Evolutionary conservation across 1,140 invertebrate genomes (phyloP).

Genomic region (Drosophila pandora): DNA sequence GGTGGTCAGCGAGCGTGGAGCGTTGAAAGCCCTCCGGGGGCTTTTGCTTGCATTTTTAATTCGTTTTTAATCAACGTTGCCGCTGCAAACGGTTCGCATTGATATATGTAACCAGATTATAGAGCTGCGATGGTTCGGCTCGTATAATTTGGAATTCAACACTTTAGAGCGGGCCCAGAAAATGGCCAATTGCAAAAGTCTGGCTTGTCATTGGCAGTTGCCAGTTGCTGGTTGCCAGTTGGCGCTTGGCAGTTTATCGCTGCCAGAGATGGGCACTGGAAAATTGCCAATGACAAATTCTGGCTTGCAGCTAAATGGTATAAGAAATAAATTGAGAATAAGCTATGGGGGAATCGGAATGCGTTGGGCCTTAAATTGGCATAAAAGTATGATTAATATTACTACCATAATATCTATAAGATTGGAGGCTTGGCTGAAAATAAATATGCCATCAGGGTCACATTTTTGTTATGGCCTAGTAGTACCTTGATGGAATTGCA

Average conservation of each 20-base stretch:
- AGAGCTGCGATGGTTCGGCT: conserved; percentile 51
- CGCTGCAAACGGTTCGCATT: conserved; percentile 37
- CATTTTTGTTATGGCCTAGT: conserved; percentile 6
- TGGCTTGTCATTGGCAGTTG: conserved; percentile 60
- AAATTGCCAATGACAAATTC: conserved; percentile 49
- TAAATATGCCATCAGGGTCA: neutral
- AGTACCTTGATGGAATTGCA: conserved; percentile 47
- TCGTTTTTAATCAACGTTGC: conserved; percentile 75
- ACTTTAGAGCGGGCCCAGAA: conserved; percentile 60
- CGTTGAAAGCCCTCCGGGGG: conserved; percentile 66
- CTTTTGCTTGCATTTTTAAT: conserved; percentile 69
- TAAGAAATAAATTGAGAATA: conserved; percentile 32
- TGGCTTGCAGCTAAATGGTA: conserved; percentile 38
- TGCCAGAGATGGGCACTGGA: conserved; percentile 50
- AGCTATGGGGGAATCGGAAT: neutral
- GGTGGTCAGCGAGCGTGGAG: conserved; percentile 71
- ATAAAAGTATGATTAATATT: too few species aligned
- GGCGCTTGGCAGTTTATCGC: conserved; percentile 40
- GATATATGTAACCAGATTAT: conserved; percentile 79
- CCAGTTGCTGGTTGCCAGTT: neutral
- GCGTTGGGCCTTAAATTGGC: neutral
- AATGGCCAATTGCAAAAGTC: conserved; percentile 61
- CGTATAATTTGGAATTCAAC: conserved; percentile 78
- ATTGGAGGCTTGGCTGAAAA: too few species aligned
- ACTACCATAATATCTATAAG: too few species aligned